Evolutionary conservation across 2,797 vertebrate genomes (phyloP), one percentile per base, ranked within the genome.

Genomic region (Periophthalmus magnuspinnatus): DNA sequence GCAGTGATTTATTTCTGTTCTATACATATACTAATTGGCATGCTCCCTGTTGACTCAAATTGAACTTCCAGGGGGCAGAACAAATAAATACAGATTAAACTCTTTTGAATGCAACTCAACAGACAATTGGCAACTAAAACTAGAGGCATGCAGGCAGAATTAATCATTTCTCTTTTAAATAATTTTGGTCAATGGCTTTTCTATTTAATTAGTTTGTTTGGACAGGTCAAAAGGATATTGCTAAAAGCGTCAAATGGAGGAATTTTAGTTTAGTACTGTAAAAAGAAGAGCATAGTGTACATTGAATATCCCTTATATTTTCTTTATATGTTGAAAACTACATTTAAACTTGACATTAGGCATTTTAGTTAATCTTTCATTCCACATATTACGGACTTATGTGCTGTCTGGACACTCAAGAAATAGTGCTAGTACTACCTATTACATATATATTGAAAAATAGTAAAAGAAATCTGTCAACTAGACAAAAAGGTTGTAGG

Each of bases 1-100:
- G 50, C 50, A 9, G 21, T 56, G 54, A 56, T 56, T 56, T 56
- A 56, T 56, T 56, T 28, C 10, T 5, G 5, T 14, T 14, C 34
- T 16, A 14, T 41, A 21, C 36, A 41, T 14, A 41, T 22, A 13
- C 24, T 57, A 61, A 61, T 61, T 41, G 41, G 36, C 16, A 14
- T 21, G 19, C 59, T 61, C 59, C n/a, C 59, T 38, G 34, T 41
- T 41, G 59, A 61, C 6, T 33, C 34, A 14, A 41, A 34, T 14
- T 22, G 36, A 59, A 21, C n/a, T 38, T 41, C 59, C 59, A 61
- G 34, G 41, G 59, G 59, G 59, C 59, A 38, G 34, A 61, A 36
- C 48, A 72, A 74, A 72, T 55, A 48, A 45, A 50, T 41, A 19
- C 69, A 70, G 63, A 75, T 75, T 64, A 54, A 60, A 67, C 45